These are phyloP conservation scores for Mesocentrotus franciscanus DNA, from an alignment of 53 echinoderm and acorn worm genomes.

Conservation along the genomic window DNA sequence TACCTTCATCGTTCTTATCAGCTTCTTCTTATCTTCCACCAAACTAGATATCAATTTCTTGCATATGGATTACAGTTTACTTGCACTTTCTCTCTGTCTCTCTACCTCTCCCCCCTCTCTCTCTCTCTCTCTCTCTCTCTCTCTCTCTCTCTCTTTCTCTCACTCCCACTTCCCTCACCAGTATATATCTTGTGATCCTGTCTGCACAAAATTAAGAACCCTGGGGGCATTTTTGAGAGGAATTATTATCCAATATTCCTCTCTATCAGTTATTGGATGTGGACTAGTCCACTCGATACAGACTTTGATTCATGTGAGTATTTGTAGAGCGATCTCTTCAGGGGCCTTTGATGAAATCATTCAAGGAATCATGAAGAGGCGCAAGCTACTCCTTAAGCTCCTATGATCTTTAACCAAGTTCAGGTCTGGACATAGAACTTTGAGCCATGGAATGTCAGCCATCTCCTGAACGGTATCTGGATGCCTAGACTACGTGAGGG, in stretches of 20 bases:
- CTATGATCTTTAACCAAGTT: background rate
- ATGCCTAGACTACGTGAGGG: constrained; percentile 1
- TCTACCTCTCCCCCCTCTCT: too few species aligned
- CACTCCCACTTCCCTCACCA: background rate
- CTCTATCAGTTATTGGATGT: constrained; percentile 60
- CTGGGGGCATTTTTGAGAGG: constrained; percentile 57
- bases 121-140: background rate
- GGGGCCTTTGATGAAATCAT: background rate
- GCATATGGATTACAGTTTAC: constrained; percentile 48
- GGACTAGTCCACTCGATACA: constrained; percentile 2
- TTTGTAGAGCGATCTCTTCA: constrained; percentile 7
- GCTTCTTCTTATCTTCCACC: background rate
- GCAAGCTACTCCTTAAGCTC: background rate
- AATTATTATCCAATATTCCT: constrained; percentile 58
- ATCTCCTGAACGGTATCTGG: constrained; percentile 13
- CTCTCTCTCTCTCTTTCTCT: background rate
- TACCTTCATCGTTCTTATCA: constrained; percentile 27
- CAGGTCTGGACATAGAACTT: background rate
- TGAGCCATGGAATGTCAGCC: background rate
- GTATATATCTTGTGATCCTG: background rate
- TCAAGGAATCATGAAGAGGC: background rate
- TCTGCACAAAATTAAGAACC: constrained; percentile 46
- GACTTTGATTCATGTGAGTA: background rate
- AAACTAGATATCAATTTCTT: constrained; percentile 53
- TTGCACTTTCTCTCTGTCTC: constrained; percentile 4